Conservation (phyloP, 2,113 vertebrate genomes). For the Daphoenositta chrysoptera region DNA sequence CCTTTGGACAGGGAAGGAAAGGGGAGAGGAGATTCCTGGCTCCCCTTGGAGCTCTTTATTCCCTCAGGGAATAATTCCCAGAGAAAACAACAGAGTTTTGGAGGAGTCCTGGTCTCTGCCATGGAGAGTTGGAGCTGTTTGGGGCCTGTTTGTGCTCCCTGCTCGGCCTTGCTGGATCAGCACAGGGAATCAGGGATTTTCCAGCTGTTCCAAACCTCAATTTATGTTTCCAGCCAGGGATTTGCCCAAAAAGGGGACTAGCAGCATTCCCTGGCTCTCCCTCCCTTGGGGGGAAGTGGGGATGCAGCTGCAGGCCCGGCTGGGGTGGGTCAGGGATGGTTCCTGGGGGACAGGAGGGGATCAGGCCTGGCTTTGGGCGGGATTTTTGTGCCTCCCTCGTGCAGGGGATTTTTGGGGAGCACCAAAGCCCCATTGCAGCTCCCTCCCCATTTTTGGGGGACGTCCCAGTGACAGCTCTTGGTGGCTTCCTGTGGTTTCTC, state of each 20-base stretch:
- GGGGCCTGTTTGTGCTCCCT: not conserved
- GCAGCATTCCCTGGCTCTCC: not conserved
- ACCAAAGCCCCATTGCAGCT: fast-evolving
- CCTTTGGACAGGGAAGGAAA: not conserved
- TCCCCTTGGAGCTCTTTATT: not conserved
- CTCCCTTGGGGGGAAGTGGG: not conserved
- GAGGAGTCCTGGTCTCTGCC: not conserved
- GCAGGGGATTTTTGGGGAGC: fast-evolving
- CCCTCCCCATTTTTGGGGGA: fast-evolving
- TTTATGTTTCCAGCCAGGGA: fast-evolving
- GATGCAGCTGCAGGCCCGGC: not conserved
- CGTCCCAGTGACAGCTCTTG: too few relatives aligned
- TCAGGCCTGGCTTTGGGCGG: not conserved
- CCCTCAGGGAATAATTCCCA: not conserved
- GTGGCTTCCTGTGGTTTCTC: constrained; percentile 38
- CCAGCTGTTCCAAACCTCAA: not conserved
- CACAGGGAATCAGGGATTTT: too few relatives aligned
- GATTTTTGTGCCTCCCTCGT: fast-evolving
- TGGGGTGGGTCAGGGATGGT: not conserved
- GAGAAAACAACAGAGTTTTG: not conserved
- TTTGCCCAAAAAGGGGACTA: not conserved
- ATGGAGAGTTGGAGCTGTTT: not conserved
- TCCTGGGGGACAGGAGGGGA: not conserved
- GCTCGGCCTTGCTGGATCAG: not conserved
- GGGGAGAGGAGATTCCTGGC: not conserved